Percentiles rank a stretch among this genome's conserved stretches.
Evolutionary conservation across 2,113 vertebrate genomes (phyloP).

Genomic region (Thalassoma bifasciatum): DNA sequence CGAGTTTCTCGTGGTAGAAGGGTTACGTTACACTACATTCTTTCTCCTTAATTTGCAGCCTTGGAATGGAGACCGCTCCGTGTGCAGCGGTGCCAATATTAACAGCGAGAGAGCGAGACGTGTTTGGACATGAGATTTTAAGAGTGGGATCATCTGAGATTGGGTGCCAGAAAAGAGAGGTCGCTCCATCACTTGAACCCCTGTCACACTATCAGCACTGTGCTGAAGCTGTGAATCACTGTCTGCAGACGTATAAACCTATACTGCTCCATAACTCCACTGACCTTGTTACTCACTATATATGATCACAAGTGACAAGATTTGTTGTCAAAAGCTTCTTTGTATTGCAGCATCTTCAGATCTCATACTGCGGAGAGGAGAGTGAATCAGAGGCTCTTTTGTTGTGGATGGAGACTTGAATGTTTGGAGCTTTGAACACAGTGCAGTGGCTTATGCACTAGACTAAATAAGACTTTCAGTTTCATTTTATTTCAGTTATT

Average conservation of each 20-base stretch:
- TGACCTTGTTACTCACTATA: neutral
- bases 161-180: neutral
- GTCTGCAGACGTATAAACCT: neutral
- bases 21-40: neutral
- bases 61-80: constrained; percentile 32
- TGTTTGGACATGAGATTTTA: constrained; percentile 33
- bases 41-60: constrained; percentile 46
- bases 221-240: neutral
- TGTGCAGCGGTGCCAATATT: constrained; percentile 48
- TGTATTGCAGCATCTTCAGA: no score
- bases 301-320: neutral
- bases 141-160: neutral
- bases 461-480: no score
- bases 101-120: constrained; percentile 48
- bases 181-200: neutral
- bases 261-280: neutral
- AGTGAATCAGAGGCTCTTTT: neutral
- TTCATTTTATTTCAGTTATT: no score
- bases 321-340: neutral
- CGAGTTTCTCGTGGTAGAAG: constrained; percentile 1
- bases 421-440: no score
- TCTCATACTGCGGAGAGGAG: neutral
- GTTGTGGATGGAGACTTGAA: neutral
- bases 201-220: neutral
- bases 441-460: no score